Base-by-base conservation (phyloP, 2,113 vertebrate genomes). In the Dromiciops gliroides region DNA sequence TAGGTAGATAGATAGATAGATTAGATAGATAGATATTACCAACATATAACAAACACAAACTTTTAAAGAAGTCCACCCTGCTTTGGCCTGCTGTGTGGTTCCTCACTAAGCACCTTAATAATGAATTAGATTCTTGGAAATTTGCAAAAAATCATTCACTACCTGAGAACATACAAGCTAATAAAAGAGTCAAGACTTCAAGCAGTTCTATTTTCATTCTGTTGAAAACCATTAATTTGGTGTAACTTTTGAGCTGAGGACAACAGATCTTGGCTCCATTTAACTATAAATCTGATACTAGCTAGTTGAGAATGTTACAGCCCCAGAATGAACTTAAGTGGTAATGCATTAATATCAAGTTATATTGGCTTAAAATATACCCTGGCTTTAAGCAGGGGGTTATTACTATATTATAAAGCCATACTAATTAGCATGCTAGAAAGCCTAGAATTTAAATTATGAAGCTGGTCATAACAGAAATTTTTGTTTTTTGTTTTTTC, bases 321-420 rank as follows among this genome's bases (percentile, higher is more conserved):
- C 16, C 49, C 19, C 90, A 94, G 51, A 96, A 95, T 93, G 88
- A 0, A 56, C 48, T 93, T 90, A 96, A 92, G 47, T 83, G 37
- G 19, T 91, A 96, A 96, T 90, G 52, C 14, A 95, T 97, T 98
- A 97, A 96, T 98, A 97, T 92, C 97, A 98, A 97, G 95, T 97
- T 93, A 89, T 49, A 53, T 96, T 96, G 93, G 91, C 91, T 98
- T 98, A 94, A 97, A 98, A 95, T 96, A 92, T 50, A 96, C 90
- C 51, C 83, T 95, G 14, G 10, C 93, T 92, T 95, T 97, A 97
- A 96, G 60, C 22, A 97, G 23, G 52, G 24, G 2, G 1, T 95
- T 97, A 96, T 98, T 97, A 94, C 37, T 95, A 48, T 88, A 91
- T 97, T 96, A 83, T 88, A 92, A 98, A 97, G 83, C 89, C 19